Evolutionary conservation across 2,113 vertebrate genomes (phyloP).

Genomic region (Capreolus pygargus): DNA sequence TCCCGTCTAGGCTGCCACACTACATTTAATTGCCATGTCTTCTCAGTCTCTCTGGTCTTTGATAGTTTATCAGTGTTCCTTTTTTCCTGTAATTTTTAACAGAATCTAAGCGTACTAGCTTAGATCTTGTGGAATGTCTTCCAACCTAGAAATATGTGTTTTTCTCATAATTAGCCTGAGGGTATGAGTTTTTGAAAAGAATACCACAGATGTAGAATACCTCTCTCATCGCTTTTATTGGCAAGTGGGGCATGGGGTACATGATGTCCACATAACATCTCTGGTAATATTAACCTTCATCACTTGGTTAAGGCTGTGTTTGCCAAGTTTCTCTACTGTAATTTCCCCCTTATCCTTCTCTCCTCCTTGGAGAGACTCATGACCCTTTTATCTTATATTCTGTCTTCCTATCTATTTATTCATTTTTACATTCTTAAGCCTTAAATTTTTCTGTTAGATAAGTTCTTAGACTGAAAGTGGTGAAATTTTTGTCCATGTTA

Average conservation of each 20-base stretch:
- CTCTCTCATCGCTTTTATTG: background rate
- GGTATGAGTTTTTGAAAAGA: background rate
- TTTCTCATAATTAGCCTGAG: background rate
- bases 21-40: background rate
- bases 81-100: background rate
- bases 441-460: background rate
- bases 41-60: background rate
- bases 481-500: background rate
- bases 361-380: background rate
- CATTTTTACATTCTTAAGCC: background rate
- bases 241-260: background rate
- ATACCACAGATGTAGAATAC: background rate
- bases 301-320: background rate
- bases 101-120: background rate
- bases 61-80: background rate
- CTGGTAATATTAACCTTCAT: background rate
- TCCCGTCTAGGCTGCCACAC: background rate
- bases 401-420: background rate
- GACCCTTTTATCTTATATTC: background rate
- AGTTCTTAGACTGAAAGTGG: background rate
- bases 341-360: background rate
- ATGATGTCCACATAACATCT: background rate
- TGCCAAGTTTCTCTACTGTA: background rate
- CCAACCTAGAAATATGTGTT: background rate
- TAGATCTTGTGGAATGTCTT: background rate